phyloP scores from a whole-genome alignment of 2,113 vertebrate species.

The Tetraodon nigroviridis region DNA sequence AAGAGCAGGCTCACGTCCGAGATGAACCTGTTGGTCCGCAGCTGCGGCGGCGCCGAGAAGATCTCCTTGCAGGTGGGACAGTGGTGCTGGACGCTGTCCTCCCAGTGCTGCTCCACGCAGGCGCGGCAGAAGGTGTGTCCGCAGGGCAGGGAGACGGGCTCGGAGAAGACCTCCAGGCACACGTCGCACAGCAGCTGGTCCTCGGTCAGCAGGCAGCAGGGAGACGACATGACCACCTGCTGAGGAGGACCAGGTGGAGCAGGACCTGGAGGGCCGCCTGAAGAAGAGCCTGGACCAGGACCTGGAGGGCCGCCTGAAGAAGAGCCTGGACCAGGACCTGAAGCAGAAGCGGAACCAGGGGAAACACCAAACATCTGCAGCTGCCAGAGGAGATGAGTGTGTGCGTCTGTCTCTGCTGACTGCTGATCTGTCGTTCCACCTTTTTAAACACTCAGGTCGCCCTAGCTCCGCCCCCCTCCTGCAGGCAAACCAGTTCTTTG shows the following conservation, averaged over 20 bases:
- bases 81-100: neutral
- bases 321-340: neutral
- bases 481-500: constrained; percentile 3
- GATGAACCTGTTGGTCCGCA: neutral
- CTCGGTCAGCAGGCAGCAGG: neutral
- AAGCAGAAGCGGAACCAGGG: too few relatives aligned
- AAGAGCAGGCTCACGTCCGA: neutral
- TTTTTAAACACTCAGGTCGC: too few relatives aligned
- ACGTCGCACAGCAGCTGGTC: neutral
- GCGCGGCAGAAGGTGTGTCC: constrained; percentile 6
- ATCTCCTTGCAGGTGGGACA: neutral
- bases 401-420: too few relatives aligned
- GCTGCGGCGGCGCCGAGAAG: neutral
- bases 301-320: neutral
- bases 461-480: neutral
- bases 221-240: neutral
- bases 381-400: too few relatives aligned
- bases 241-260: neutral
- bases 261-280: too few relatives aligned
- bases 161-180: neutral
- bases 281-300: too few relatives aligned
- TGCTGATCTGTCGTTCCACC: too few relatives aligned
- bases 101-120: neutral
- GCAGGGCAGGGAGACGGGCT: neutral
- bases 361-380: too few relatives aligned